Conservation (phyloP, 2,888 invertebrate species). For the Halictus quadricinctus region DNA sequence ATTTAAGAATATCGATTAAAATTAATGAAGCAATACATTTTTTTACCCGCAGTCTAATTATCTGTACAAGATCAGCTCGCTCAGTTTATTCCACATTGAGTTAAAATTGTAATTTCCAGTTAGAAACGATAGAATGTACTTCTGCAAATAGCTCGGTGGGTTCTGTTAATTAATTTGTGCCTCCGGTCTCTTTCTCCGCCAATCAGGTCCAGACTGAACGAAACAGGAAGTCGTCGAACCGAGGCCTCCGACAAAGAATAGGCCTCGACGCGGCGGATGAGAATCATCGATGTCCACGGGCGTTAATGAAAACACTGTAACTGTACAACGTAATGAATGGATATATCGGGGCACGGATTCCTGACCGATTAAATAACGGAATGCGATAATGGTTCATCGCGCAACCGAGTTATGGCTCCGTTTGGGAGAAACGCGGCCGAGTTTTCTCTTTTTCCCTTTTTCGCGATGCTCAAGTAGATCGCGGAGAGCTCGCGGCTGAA, state of each 20-base stretch:
- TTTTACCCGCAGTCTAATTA: too few relatives aligned
- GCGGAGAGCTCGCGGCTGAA: background rate
- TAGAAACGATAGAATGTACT: too few relatives aligned
- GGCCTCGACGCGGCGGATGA: background rate
- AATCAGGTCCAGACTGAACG: background rate
- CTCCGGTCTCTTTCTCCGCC: background rate
- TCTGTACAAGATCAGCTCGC: too few relatives aligned
- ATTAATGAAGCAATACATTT: too few relatives aligned
- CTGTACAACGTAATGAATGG: conserved; percentile 10
- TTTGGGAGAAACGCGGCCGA: conserved; percentile 48
- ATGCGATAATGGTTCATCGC: conserved; percentile 29
- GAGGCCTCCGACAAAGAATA: background rate
- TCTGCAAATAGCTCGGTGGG: background rate
- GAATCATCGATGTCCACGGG: background rate
- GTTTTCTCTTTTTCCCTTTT: conserved; percentile 51
- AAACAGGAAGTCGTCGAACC: background rate
- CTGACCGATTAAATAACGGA: conserved; percentile 35
- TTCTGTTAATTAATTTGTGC: background rate
- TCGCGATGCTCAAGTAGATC: conserved; percentile 13
- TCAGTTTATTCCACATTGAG: too few relatives aligned
- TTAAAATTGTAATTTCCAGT: too few relatives aligned
- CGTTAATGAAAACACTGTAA: conserved; percentile 25
- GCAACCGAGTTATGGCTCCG: conserved; percentile 10
- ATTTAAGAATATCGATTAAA: too few relatives aligned
- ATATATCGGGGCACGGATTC: background rate